phyloP scores from a whole-genome alignment of 2,113 vertebrate genomes.

The Patagioenas fasciata region DNA sequence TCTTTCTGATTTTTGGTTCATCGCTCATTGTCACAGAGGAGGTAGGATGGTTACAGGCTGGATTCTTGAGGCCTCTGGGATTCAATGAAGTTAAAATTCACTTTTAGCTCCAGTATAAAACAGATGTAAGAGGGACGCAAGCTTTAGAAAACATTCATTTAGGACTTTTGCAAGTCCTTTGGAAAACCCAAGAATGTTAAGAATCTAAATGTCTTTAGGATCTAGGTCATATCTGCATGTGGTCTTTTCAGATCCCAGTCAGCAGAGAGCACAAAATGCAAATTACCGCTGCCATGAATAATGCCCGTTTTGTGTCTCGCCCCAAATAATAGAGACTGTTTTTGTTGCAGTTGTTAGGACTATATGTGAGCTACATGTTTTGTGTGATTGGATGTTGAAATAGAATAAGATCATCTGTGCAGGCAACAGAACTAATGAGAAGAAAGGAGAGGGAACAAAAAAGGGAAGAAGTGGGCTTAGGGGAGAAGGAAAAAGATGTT shows the following conservation, averaged over 20 bases:
- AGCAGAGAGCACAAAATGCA: slow-evolving; percentile 61
- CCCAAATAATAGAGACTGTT: slow-evolving; percentile 46
- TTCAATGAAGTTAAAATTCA: background rate
- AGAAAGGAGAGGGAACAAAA: slow-evolving; percentile 39
- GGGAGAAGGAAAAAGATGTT: slow-evolving; percentile 3
- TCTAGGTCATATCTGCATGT: slow-evolving; percentile 57
- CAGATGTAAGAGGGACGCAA: background rate
- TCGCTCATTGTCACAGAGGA: slow-evolving; percentile 4
- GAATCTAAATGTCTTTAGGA: slow-evolving; percentile 39
- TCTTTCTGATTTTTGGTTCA: background rate
- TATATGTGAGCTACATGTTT: slow-evolving; percentile 54
- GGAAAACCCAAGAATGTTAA: slow-evolving; percentile 55
- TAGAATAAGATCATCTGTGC: slow-evolving; percentile 31
- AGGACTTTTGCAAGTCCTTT: slow-evolving; percentile 35
- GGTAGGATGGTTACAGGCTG: background rate
- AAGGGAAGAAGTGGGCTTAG: slow-evolving; percentile 21
- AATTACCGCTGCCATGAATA: slow-evolving; percentile 46
- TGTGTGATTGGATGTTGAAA: slow-evolving; percentile 33
- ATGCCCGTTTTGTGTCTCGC: slow-evolving; percentile 23
- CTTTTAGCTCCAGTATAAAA: background rate
- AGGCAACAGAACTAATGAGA: slow-evolving; percentile 44
- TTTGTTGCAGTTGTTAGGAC: slow-evolving; percentile 45
- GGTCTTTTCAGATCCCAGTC: slow-evolving; percentile 49
- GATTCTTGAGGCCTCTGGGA: background rate
- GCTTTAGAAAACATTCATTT: slow-evolving; percentile 16